Evolutionary conservation across 2,113 vertebrate genomes (phyloP).

Genomic region (Gymnorhina tibicen): DNA sequence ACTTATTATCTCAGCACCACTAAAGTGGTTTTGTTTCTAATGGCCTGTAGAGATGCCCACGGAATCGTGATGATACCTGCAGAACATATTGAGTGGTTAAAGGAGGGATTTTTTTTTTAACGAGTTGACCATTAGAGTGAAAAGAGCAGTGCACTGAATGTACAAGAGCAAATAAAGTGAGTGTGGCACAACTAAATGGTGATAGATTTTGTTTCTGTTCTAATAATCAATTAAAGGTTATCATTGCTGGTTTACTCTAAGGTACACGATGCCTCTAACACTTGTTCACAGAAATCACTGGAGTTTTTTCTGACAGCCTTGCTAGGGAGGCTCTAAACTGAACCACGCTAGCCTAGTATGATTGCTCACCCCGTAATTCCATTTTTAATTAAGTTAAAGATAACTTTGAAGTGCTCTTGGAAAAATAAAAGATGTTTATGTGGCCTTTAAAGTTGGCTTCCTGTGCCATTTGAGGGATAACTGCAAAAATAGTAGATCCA

Average conservation of each 20-base stretch:
- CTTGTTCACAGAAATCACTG: not conserved
- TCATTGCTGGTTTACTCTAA: not conserved
- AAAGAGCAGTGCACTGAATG: not conserved
- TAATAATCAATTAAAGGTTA: not conserved
- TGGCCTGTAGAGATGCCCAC: not conserved
- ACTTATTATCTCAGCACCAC: not conserved
- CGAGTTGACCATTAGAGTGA: not conserved
- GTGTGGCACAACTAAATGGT: not conserved
- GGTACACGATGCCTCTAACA: not conserved
- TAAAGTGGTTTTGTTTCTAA: not conserved
- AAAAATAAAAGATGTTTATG: not conserved
- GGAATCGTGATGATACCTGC: not conserved
- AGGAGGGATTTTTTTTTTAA: not conserved
- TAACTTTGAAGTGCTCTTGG: conserved; percentile 17
- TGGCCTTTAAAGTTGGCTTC: not conserved
- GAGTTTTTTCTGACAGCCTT: not conserved
- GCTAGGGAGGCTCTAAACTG: not conserved
- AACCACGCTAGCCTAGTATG: not conserved
- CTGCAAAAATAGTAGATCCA: not conserved
- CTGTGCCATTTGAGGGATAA: not conserved
- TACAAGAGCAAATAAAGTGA: not conserved
- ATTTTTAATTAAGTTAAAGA: conserved; percentile 1
- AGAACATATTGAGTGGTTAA: not conserved
- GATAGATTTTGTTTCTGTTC: not conserved
- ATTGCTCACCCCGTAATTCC: not conserved